Evolutionary conservation across 2,888 invertebrate genomes (phyloP), one percentile per base, ranked within the genome.

Genomic region (Julus scanicus): DNA sequence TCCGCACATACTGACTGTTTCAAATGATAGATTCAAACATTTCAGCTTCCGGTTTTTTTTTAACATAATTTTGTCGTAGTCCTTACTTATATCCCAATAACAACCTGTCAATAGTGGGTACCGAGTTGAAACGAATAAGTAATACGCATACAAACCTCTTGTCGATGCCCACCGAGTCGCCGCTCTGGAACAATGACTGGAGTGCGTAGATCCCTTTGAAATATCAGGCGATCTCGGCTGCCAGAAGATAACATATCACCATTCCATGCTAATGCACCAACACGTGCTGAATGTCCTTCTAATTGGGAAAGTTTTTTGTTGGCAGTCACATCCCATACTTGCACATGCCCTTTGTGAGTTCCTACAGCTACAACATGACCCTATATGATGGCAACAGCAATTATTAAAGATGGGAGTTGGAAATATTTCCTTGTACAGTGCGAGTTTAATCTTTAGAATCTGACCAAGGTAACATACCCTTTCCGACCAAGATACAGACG

Each of bases 401-500:
- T n/a, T 86, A 20, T 86, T 37, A 87, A 1, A 37, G 63, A 29
- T 87, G 13, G 9, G 44, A 88, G 29, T 85, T 20, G 37, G 44
- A 29, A 29, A 29, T 29, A 29, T 29, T 29, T 29, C 29, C 29
- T 1, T 29, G 29, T 29, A 29, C 37, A 86, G 39, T 53, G 85
- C 4, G 39, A 80, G 80, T 83, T n/a, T 86, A 48, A 48, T 11
- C 48, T 48, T 6, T 1, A 48, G 9, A 48, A 48, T 6, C 48
- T 48, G 48, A 1, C 13, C 1, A 48, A 48, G 1, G 48, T 48
- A 48, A 90, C 91, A 91, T 91, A 94, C 93, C 90, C 99, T 94
- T 92, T 99, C 99, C 92, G 98, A 97, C 99, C 99, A 99, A 86
- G 99, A 97, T 39, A 99, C 99, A 1, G 99, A 99, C 5, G 99